Evolutionary conservation across 2,797 vertebrate species (phyloP).

Genomic region (Distichodus sexfasciatus): DNA sequence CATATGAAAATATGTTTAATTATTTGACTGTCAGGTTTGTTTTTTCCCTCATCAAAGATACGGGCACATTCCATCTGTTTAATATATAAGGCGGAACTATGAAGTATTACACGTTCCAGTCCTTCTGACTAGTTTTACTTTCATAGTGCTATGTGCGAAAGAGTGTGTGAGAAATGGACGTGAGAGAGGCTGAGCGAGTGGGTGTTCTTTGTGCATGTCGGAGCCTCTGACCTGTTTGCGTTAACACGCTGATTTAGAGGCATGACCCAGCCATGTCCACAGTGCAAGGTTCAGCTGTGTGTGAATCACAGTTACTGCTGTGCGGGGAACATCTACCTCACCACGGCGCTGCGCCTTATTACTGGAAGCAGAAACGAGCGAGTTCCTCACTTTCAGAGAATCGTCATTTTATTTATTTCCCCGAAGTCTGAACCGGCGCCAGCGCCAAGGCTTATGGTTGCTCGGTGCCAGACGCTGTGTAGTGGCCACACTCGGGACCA

Average conservation of each 20-base stretch:
- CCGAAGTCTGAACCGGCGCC: conserved; percentile 21
- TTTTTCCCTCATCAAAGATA: not conserved
- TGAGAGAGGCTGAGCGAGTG: too few relatives aligned
- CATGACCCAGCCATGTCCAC: conserved; percentile 38
- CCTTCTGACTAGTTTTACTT: not conserved
- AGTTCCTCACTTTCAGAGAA: conserved; percentile 45
- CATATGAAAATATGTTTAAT: not conserved
- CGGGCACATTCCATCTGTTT: too few relatives aligned
- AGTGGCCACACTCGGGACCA: conserved; percentile 28
- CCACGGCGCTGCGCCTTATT: conserved; percentile 28
- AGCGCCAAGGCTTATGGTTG: conserved; percentile 23
- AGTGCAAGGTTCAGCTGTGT: conserved; percentile 46
- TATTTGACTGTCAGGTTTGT: too few relatives aligned
- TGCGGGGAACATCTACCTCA: conserved; percentile 34
- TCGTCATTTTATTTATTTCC: conserved; percentile 35
- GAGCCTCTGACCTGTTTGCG: conserved; percentile 34
- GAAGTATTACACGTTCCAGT: not conserved
- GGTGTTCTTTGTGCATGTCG: conserved; percentile 6
- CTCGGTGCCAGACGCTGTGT: conserved; percentile 32
- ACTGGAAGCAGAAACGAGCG: conserved; percentile 42
- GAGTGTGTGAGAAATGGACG: too few relatives aligned
- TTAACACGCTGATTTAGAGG: conserved; percentile 30
- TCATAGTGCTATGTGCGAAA: not conserved
- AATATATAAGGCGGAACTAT: not conserved
- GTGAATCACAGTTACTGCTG: conserved; percentile 41